Percentiles rank a stretch among this genome's conserved stretches.
These are phyloP conservation scores for Psittacula derbiana DNA, from an alignment of 2,797 vertebrate genomes.

Conservation along the genomic window DNA sequence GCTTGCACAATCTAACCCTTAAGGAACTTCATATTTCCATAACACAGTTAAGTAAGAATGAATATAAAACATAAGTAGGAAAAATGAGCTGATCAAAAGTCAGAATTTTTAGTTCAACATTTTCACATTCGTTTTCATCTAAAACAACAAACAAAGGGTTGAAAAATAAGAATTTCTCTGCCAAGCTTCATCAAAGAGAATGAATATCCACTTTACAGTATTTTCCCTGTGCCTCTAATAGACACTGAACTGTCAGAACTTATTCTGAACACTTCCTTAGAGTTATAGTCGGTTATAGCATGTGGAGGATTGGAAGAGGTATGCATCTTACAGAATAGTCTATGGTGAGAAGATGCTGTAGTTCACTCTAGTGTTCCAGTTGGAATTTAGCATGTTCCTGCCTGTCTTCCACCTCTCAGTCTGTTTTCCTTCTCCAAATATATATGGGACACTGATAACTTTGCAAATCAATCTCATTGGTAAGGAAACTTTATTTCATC, in stretches of 20 bases:
- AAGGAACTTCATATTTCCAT: background rate
- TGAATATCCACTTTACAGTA: background rate
- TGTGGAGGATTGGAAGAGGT: background rate
- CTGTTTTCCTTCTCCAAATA: background rate
- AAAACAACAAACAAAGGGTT: background rate
- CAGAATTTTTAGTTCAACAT: background rate
- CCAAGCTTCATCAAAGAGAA: background rate
- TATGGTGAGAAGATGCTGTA: background rate
- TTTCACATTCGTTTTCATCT: background rate
- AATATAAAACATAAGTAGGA: background rate
- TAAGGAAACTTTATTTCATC: background rate
- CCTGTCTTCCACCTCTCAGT: background rate
- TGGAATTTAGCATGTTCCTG: background rate
- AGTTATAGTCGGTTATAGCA: background rate
- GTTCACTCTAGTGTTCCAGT: background rate
- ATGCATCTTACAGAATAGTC: background rate
- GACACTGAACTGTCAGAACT: background rate
- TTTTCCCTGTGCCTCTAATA: background rate
- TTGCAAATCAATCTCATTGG: background rate
- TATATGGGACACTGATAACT: fast-evolving
- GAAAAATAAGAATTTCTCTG: background rate
- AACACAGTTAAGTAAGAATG: background rate
- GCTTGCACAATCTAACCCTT: background rate
- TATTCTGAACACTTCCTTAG: background rate
- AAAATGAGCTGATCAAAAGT: background rate